These are phyloP conservation scores for Elymnias hypermnestra DNA, from an alignment of 1,140 invertebrate species.

Conservation along the genomic window DNA sequence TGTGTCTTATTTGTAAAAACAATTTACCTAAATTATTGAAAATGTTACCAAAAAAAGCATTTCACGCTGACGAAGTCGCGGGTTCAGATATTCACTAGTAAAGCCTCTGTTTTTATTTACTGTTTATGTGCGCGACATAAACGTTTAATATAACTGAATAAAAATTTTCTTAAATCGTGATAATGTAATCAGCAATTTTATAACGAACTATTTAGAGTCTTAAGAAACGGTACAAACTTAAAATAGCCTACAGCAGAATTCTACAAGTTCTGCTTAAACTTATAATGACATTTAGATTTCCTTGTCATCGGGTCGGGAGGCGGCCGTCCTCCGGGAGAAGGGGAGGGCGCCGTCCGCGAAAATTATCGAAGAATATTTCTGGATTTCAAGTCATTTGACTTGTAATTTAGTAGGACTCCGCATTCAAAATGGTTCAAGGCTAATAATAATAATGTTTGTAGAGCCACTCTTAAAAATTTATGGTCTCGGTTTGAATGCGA, in stretches of 20 bases:
- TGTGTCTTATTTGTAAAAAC: too few relatives aligned
- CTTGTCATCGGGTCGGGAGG: constrained; percentile 45
- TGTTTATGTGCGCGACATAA: too few relatives aligned
- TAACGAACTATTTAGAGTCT: constrained; percentile 25
- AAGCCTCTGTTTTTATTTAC: too few relatives aligned
- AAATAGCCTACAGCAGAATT: constrained; percentile 49
- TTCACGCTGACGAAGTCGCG: too few relatives aligned
- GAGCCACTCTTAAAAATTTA: constrained; percentile 32
- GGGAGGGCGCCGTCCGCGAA: constrained; percentile 24
- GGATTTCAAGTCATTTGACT: constrained; percentile 61
- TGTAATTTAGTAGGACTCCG: constrained; percentile 54
- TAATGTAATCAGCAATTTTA: too few relatives aligned
- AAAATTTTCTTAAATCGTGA: too few relatives aligned
- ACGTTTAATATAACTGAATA: too few relatives aligned
- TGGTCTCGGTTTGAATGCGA: constrained; percentile 34
- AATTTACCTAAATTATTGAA: too few relatives aligned
- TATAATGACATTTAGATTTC: constrained; percentile 74
- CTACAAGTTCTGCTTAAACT: constrained; percentile 52
- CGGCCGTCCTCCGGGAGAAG: constrained; percentile 7
- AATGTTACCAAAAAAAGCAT: too few relatives aligned
- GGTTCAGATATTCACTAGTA: too few relatives aligned
- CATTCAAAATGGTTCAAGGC: constrained; percentile 41
- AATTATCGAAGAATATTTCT: constrained; percentile 61
- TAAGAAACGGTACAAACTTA: constrained; percentile 41
- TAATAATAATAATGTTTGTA: constrained; percentile 58